Evolutionary conservation across 2,113 vertebrate genomes (phyloP), one percentile per base, ranked within the genome.

Genomic region (Rhabdomys dilectus): DNA sequence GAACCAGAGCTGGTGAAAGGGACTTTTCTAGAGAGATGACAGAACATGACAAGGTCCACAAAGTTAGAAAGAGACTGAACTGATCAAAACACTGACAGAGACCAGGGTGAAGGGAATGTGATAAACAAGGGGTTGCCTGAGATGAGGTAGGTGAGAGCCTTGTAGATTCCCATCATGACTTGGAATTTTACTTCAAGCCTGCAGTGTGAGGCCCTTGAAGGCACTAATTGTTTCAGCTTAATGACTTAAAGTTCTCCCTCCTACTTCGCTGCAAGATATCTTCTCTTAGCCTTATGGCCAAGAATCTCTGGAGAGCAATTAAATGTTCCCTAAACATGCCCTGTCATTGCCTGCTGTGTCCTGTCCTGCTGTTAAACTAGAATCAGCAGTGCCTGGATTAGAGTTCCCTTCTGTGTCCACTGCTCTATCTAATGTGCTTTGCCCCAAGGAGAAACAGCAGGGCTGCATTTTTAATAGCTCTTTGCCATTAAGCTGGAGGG

Each of bases 111-210:
- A 51, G 48, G 19, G 87, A 80, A 77, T 6, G 17, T 13, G 39
- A n/a, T 62, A 66, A 86, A 73, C 56, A 88, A 91, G 21, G 1
- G 76, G 4, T 22, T 53, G 60, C 13, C 10, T 60, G 62, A 78
- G 51, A 84, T 45, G 26, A 88, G 70, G 64, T 51, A 76, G n/a
- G 39, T 86, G 5, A 34, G 5, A 21, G 13, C 13, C 48, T 93
- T 77, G 21, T 36, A 78, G 48, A 64, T 60, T 56, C 66, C 75
- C 15, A 60, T 80, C 58, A 53, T 29, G 34, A 64, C 62, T 94
- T 42, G 66, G 42, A 88, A 91, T 82, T 93, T 91, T 75, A 81
- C 81, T 95, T 92, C 66, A 62, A 90, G 17, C 75, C 24, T 88
- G 16, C 75, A 93, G 4, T 80, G 45, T 87, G 78, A 96, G 39